Evolutionary conservation across 2,888 invertebrate species (phyloP), one percentile per base, ranked within the genome.

Genomic region (Lampropteryx suffumata): DNA sequence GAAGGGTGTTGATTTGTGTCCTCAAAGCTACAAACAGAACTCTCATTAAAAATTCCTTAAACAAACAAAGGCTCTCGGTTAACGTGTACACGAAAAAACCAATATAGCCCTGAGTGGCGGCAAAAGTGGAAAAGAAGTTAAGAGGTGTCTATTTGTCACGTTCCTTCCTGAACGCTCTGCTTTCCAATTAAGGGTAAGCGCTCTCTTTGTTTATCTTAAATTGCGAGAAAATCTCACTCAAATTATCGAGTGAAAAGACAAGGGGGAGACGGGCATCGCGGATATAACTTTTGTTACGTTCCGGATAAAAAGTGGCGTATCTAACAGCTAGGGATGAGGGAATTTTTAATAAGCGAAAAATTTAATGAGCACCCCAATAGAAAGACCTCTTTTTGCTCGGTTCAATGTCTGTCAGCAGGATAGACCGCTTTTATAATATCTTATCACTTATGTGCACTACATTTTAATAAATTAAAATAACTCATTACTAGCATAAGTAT

Each of bases 121-220:
- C 73, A 77, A 84, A 88, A 84, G 61, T 84, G 86, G 85, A 82
- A 88, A 90, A 89, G 88, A 90, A 90, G 88, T 89, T 89, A 89
- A 90, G 89, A 90, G 89, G 88, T 89, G 89, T 90, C 89, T 89
- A 89, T 90, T 90, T 90, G 89, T 90, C 89, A 90, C 89, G 89
- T 89, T 88, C 78, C 83, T 84, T 88, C 85, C 85, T 83, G 88
- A 88, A 85, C 84, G 85, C 72, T 87, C 88, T 86, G 90, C 90
- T 89, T 88, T 88, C 89, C 90, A 90, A 90, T 90, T 90, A 90
- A 90, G 90, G 86, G 84, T 89, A 88, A 89, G 87, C 87, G 86
- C 81, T 84, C 89, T 84, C 89, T 89, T 90, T 90, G 90, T 90
- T 90, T 90, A 90, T 90, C 89, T 90, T 89, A 89, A 89, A 89